Evolutionary conservation across 2,888 invertebrate species (phyloP), one percentile per base, ranked within the genome.

Genomic region (Escarpia spicata): DNA sequence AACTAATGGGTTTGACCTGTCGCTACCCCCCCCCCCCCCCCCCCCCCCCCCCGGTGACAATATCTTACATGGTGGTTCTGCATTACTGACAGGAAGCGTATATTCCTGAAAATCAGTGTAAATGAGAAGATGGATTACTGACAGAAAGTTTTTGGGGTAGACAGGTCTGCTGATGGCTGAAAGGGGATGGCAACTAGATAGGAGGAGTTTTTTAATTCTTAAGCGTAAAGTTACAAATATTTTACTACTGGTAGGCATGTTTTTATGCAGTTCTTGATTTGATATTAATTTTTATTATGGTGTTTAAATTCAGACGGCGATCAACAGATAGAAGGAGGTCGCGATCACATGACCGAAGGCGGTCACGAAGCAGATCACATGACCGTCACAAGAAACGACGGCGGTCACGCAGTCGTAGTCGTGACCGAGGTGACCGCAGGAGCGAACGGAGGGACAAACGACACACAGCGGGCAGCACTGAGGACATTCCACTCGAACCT

Each of bases 401-500:
- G 10, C 60, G 93, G 58, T 52, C 43, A 10, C 58, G 91, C 37
- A 92, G 92, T 60, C 90, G 60, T 90, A 43, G 52, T 43, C 89
- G 92, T 37, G 91, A 92, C 52, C 44, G 93, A 60, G n/a, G 52
- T 31, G 91, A 92, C 58, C 31, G 92, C 26, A 92, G 90, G 19
- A 92, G 43, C 52, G 75, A 75, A n/a, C 75, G 75, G 75, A 75
- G 26, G 19, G 75, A 75, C n/a, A 75, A 75, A 26, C 75, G 75
- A 75, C 75, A 75, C 26, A 75, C 75, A 75, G 75, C n/a, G 19
- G 75, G 75, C 75, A 43, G 91, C 43, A 45, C 43, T 26, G 92
- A 90, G 3, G 93, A 96, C 43, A 94, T 97, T 92, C 97, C 97
- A 0, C 95, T 96, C 90, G 97, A 97, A 94, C 97, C 97, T 52